phyloP scores from a whole-genome alignment of 1,140 invertebrate genomes.

The Colletes gigas region DNA sequence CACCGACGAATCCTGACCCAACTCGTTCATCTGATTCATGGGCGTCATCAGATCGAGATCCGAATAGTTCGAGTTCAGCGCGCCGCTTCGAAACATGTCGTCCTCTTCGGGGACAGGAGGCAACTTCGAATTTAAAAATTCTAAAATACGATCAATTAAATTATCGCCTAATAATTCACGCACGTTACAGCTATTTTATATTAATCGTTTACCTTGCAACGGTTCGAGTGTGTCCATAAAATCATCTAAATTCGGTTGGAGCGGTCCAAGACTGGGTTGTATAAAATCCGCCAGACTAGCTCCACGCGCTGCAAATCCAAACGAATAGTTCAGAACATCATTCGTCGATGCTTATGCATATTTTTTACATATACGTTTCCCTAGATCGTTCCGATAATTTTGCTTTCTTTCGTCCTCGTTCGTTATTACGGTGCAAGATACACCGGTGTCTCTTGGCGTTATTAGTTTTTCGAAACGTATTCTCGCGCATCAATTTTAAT shows the following conservation, averaged over 20 bases:
- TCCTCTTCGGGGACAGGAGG: constrained; percentile 86
- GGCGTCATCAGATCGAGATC: constrained; percentile 79
- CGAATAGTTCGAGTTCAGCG: constrained; percentile 76
- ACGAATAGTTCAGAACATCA: constrained; percentile 44
- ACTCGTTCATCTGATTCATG: constrained; percentile 73
- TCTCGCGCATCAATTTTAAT: background rate
- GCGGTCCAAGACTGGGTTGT: constrained; percentile 97
- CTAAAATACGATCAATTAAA: constrained; percentile 66
- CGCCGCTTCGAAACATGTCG: constrained; percentile 73
- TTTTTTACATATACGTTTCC: too few species aligned
- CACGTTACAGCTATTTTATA: too few species aligned
- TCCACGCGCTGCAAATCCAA: constrained; percentile 82
- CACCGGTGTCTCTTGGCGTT: too few species aligned
- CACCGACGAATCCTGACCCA: constrained; percentile 59
- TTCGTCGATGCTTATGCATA: too few species aligned
- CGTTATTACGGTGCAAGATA: background rate
- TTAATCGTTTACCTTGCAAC: constrained; percentile 85
- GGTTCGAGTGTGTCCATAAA: constrained; percentile 95
- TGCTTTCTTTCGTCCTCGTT: background rate
- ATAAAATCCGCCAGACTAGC: constrained; percentile 95
- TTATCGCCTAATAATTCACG: background rate
- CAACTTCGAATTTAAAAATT: constrained; percentile 83
- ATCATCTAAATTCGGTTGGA: constrained; percentile 98
- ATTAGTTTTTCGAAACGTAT: background rate
- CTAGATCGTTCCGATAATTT: background rate